These are phyloP conservation scores for Acanthurus leucopareius DNA, from an alignment of 2,797 vertebrate genomes.

Conservation along the genomic window DNA sequence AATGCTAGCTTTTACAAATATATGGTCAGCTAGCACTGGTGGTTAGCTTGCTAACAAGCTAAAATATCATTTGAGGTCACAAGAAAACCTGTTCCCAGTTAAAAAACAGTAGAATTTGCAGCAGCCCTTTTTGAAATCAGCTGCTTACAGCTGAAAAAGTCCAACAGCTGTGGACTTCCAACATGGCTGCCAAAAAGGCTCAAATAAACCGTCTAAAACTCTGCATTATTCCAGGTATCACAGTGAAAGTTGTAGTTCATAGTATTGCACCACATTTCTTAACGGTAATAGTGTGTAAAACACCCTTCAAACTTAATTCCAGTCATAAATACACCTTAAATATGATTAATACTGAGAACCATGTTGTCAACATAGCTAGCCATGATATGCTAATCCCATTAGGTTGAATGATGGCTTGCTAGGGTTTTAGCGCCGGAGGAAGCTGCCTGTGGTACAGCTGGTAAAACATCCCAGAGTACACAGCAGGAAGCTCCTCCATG, in stretches of 20 bases:
- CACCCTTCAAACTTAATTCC: conserved; percentile 26
- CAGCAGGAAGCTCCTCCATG: conserved; percentile 89
- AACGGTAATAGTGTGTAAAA: conserved; percentile 35
- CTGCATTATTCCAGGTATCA: conserved; percentile 5
- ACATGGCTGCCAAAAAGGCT: conserved; percentile 12
- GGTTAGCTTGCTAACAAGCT: not conserved
- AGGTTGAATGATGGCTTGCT: conserved; percentile 8
- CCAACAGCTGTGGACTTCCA: conserved; percentile 10
- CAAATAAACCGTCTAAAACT: conserved; percentile 22
- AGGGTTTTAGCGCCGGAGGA: conserved; percentile 74
- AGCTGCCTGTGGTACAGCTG: conserved; percentile 92
- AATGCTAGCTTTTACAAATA: not conserved
- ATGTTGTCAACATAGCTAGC: not conserved
- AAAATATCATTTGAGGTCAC: not conserved
- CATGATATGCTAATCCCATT: not conserved
- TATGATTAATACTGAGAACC: conserved; percentile 13
- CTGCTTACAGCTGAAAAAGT: not conserved
- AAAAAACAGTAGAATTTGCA: not conserved
- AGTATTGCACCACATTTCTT: conserved; percentile 16
- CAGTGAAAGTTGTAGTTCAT: conserved; percentile 18
- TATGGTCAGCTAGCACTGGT: not conserved
- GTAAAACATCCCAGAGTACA: conserved; percentile 90
- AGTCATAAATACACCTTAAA: conserved; percentile 50
- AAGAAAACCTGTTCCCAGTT: not conserved
- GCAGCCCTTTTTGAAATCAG: not conserved